Evolutionary conservation across 2,113 vertebrate species (phyloP).

Genomic region (Antechinus flavipes): DNA sequence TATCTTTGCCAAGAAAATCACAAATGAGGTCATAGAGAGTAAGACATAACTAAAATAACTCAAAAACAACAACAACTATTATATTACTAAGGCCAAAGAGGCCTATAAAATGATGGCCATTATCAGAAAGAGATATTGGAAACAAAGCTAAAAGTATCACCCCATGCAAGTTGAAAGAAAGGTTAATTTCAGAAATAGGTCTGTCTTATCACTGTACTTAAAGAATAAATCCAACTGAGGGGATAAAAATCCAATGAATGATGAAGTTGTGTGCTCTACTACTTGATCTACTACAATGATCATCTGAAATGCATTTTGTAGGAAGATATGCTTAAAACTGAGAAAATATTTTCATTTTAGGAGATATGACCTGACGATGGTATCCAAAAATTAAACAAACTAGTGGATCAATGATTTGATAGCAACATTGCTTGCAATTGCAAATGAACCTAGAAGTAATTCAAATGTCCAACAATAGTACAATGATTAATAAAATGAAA

Average conservation of each 20-base stretch:
- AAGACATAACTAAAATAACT: neutral
- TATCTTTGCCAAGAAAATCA: neutral
- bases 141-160: conserved; percentile 8
- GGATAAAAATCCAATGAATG: neutral
- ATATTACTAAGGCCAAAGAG: neutral
- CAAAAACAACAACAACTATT: neutral
- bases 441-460: neutral
- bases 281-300: neutral
- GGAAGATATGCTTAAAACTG: conserved; percentile 6
- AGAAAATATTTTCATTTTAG: neutral
- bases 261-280: neutral
- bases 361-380: neutral
- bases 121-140: neutral
- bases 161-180: neutral
- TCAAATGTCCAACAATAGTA: neutral
- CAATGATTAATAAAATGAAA: neutral
- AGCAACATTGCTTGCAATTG: neutral
- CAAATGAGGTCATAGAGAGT: neutral
- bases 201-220: neutral
- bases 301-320: neutral
- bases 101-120: neutral
- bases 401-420: neutral
- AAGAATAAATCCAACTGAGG: neutral
- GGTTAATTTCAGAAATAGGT: neutral
- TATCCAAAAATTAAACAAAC: neutral